Evolutionary conservation across 2,888 invertebrate species (phyloP).

Genomic region (Microctonus aethiopoides): DNA sequence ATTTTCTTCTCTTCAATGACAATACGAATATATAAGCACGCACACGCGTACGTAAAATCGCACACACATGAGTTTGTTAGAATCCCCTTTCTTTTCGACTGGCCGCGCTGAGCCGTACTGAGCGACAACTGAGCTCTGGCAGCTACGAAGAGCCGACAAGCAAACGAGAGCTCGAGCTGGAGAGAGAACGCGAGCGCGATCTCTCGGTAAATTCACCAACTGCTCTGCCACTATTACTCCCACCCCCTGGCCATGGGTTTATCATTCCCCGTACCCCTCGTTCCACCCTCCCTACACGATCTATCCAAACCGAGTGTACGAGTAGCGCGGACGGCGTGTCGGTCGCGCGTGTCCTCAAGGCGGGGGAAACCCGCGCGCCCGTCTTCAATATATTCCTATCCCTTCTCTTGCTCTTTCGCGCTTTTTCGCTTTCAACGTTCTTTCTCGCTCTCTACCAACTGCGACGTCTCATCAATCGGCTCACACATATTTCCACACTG

Average conservation of each 20-base stretch:
- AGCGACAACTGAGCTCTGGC: conserved; percentile 71
- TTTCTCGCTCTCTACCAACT: not conserved
- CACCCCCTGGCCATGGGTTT: conserved; percentile 55
- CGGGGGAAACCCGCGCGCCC: conserved; percentile 1
- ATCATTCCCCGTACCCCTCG: conserved; percentile 59
- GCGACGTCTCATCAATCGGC: not conserved
- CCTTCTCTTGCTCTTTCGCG: not conserved
- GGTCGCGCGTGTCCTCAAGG: conserved; percentile 6
- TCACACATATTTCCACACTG: too few relatives aligned
- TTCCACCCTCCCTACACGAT: conserved; percentile 52
- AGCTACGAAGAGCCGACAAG: conserved; percentile 66
- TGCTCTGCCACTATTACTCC: conserved; percentile 66
- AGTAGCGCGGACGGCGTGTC: conserved; percentile 10
- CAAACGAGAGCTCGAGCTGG: conserved; percentile 51
- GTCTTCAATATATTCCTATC: not conserved
- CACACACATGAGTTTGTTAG: conserved; percentile 50
- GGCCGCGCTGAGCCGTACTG: conserved; percentile 66
- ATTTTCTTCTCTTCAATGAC: not conserved
- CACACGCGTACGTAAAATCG: conserved; percentile 33
- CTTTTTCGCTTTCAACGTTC: not conserved
- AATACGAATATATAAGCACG: conserved; percentile 8
- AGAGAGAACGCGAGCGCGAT: conserved; percentile 70
- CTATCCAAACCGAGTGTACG: conserved; percentile 42
- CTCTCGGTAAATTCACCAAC: conserved; percentile 66
- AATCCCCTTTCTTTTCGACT: conserved; percentile 62